Base-by-base conservation (phyloP, 2,113 vertebrate genomes). In the Sinocyclocheilus maitianheensis region DNA sequence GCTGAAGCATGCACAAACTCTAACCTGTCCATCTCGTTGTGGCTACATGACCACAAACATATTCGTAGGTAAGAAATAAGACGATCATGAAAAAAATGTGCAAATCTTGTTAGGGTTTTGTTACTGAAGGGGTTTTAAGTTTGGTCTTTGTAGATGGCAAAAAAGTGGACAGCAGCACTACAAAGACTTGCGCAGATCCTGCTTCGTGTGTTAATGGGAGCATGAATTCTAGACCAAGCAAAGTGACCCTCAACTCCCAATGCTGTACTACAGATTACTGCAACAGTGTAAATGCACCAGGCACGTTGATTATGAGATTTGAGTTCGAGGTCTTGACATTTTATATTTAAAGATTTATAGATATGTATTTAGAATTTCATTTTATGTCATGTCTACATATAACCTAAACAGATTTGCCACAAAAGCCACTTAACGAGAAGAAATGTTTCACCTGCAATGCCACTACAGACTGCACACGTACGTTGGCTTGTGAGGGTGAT, bases 231-330 rank as follows among this genome's bases (percentile, higher is more conserved):
- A 77, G 85, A 80, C 62, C 24, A 20, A 3, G 20, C 30, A 79
- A 55, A 48, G 30, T 85, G 48, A 55, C 55, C 5, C 1, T 86
- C 6, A 80, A 55, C 67, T 71, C 43, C 16, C 7, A 76, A 7
- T 88, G 87, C 58, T 88, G 87, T 71, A 30, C 8, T 43, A 20
- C n/a, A 7, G 5, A 81, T 43, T 8, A 2, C 0, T 88, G 87
- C 87, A 88, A 83, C 65, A 10, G 0, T 84, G 8, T 4, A 4
- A 22, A 12, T 6, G n/a, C 43, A 37, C 55, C 81, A 86, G 85
- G 87, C 86, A 85, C 2, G 3, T 69, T 0, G 14, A 60, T 22
- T 2, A 60, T 9, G 4, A 9, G 0, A 60, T 22, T 20, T 58
- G 5, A 58, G 16, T 58, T 58, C 22, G 55, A 60, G 58, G 20